Conservation (phyloP, 2,888 invertebrate species). For the Orchesellides sinensis region DNA sequence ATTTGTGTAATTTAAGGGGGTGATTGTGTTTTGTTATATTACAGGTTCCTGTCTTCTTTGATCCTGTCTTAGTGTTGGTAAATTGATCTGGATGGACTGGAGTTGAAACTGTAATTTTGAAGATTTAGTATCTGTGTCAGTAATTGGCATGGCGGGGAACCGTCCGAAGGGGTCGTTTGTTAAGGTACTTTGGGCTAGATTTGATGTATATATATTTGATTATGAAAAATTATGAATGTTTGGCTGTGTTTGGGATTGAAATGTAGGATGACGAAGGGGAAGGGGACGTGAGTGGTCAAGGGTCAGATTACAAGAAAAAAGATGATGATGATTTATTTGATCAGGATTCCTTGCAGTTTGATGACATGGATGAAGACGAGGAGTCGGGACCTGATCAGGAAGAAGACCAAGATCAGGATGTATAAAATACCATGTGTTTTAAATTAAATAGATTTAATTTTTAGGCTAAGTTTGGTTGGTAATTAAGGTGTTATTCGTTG, state of each 20-base stretch:
- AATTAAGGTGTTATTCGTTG: not conserved
- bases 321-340: slow-evolving; percentile 40
- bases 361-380: slow-evolving; percentile 37
- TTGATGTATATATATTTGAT: not conserved
- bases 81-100: too few relatives aligned
- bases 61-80: too few relatives aligned
- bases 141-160: slow-evolving; percentile 1
- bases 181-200: not conserved
- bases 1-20: too few relatives aligned
- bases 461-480: not conserved
- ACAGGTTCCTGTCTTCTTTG: too few relatives aligned
- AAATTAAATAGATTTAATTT: not conserved
- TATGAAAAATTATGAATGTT: not conserved
- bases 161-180: not conserved
- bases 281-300: not conserved
- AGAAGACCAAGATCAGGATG: not conserved
- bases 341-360: slow-evolving; percentile 59
- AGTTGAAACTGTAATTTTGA: too few relatives aligned
- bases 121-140: too few relatives aligned
- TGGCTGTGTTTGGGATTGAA: not conserved
- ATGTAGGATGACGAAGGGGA: not conserved
- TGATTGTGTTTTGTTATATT: too few relatives aligned
- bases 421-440: not conserved
- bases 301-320: not conserved
- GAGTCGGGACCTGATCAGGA: slow-evolving; percentile 29